A percentile compares a stretch with the other conserved stretches of the same genome.
Conservation (phyloP, 2,113 vertebrate genomes). For the Donacobius atricapilla region DNA sequence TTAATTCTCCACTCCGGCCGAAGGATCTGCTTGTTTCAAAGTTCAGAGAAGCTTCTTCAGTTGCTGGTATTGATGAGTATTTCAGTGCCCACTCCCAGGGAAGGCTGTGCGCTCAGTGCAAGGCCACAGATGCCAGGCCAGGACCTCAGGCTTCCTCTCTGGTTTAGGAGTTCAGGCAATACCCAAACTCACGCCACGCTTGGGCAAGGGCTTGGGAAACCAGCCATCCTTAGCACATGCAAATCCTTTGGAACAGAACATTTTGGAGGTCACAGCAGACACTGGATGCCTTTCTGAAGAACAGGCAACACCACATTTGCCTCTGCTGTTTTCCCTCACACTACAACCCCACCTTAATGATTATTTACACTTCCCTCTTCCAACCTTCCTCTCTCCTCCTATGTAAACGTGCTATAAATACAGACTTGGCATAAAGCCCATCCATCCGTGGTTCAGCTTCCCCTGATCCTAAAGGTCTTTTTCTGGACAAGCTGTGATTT, state of each 20-base stretch:
- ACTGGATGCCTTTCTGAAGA: neutral
- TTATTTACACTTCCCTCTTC: conserved; percentile 38
- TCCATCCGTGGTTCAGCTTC: conserved; percentile 5
- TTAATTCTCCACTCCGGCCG: neutral
- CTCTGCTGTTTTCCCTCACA: neutral
- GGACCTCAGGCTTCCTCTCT: neutral
- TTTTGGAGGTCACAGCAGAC: neutral
- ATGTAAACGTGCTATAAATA: conserved; percentile 39
- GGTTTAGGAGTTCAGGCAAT: neutral
- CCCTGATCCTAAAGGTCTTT: conserved; percentile 17
- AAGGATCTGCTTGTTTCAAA: neutral
- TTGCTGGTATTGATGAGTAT: rapidly evolving
- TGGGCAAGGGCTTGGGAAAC: neutral
- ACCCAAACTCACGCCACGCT: rapidly evolving
- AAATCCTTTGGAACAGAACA: neutral
- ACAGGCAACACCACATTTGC: neutral
- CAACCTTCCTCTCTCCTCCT: conserved; percentile 27
- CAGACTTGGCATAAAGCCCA: conserved; percentile 29
- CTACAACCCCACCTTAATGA: neutral
- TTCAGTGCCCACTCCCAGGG: neutral
- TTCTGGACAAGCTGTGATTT: conserved; percentile 44
- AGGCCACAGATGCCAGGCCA: neutral
- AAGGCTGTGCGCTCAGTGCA: neutral
- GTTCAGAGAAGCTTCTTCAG: neutral
- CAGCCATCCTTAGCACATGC: neutral